These are phyloP conservation scores for Doryteuthis pealeii DNA, from an alignment of 1,140 invertebrate genomes.

Conservation along the genomic window DNA sequence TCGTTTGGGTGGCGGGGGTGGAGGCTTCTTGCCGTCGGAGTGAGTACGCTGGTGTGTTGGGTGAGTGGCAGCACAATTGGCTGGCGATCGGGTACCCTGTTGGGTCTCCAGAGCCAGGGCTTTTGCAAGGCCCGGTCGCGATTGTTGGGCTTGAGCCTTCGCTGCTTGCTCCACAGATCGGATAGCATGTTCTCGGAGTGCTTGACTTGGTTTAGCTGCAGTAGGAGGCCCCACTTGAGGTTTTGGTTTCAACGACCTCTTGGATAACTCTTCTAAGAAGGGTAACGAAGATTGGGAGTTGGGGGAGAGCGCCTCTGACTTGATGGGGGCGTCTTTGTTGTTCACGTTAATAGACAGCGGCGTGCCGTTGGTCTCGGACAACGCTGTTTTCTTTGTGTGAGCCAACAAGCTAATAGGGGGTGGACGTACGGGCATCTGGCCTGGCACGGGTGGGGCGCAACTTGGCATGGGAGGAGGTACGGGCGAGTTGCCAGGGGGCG, in stretches of 20 bases:
- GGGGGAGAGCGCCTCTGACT: slow-evolving; percentile 7
- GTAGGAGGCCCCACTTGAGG: slow-evolving; percentile 12
- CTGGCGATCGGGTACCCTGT: slow-evolving; percentile 20
- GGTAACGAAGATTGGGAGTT: slow-evolving; percentile 29
- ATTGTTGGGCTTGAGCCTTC: not conserved
- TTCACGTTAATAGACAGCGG: not conserved
- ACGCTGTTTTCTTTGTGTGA: not conserved
- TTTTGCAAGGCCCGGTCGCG: not conserved
- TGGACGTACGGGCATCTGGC: slow-evolving; percentile 9
- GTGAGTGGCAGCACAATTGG: slow-evolving; percentile 20
- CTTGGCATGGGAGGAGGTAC: slow-evolving; percentile 11
- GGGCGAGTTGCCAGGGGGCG: not conserved
- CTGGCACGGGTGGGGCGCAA: slow-evolving; percentile 10
- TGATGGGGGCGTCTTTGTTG: slow-evolving; percentile 1
- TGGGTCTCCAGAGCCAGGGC: not conserved
- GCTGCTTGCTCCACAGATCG: slow-evolving; percentile 7
- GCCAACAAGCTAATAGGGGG: not conserved
- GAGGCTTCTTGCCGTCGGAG: slow-evolving; percentile 26
- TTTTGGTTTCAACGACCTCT: slow-evolving; percentile 11
- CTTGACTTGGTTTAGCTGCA: slow-evolving; percentile 19
- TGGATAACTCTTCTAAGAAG: slow-evolving; percentile 31
- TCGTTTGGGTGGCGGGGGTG: slow-evolving; percentile 17
- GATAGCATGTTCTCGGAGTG: slow-evolving; percentile 11
- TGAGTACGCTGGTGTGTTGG: slow-evolving; percentile 5
- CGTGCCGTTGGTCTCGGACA: not conserved